Base-by-base conservation (phyloP, 2,113 vertebrate species). In the Suncus etruscus region DNA sequence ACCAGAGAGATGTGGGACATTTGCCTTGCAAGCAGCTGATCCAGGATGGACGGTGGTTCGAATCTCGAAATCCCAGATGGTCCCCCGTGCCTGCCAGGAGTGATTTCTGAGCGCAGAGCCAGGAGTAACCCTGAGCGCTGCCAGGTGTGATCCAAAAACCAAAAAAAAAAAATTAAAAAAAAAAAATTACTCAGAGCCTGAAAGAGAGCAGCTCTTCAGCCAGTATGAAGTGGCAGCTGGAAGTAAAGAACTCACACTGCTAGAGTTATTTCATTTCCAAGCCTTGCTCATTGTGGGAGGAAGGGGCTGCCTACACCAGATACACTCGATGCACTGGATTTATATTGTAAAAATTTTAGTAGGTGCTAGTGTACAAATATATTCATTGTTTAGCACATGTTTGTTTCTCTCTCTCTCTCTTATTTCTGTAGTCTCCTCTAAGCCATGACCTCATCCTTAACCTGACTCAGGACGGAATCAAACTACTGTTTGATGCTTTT, bases 381-480 rank as follows among this genome's bases (percentile, higher is more conserved):
- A 86, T 82, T 22, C 66, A 69, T 86, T 51, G 50, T 74, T 96
- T 89, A 95, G 75, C 51, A 81, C 90, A 61, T 91, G 12, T 86
- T 95, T 92, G 88, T 72, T 82, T 96, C 90, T 97, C n/a, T n/a
- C n/a, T n/a, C n/a, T 54, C 16, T 54, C 16, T 54, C 18, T 54
- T 54, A 15, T 96, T 96, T 94, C 95, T 95, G 2, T 97, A 99
- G 99, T 98, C 98, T 92, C 99, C 99, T 97, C 98, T 99, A 97
- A 99, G 98, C 98, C 99, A 99, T 96, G 99, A 99, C 99, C 99
- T 99, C 98, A 99, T 99, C 98, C 99, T 99, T 98, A 99, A 99
- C 98, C 96, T 99, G 98, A 99, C 99, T 99, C 99, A 99, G 99
- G 99, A 99, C 98, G 99, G 99, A 97, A 99, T 99, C 98, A 99